Conservation (phyloP, 2,797 vertebrate genomes). For the Tragopan temminckii region DNA sequence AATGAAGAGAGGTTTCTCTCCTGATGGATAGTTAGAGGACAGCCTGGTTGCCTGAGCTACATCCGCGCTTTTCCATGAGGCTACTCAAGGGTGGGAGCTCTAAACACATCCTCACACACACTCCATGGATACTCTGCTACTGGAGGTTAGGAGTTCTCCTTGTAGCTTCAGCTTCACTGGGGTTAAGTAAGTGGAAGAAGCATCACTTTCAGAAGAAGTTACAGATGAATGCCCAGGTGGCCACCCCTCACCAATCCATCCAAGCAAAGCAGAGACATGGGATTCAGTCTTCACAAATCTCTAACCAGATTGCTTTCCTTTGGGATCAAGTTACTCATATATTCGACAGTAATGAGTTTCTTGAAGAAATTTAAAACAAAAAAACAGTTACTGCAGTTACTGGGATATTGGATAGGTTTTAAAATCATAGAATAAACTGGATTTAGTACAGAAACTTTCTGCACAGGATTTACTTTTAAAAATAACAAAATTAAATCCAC, state of each 20-base stretch:
- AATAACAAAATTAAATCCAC: constrained; percentile 1
- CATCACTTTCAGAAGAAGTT: neutral
- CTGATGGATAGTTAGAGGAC: neutral
- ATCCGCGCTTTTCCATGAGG: neutral
- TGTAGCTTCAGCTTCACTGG: neutral
- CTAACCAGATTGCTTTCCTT: neutral
- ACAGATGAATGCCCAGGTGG: accelerated
- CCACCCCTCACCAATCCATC: neutral
- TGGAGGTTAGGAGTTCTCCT: neutral
- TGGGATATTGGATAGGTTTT: neutral
- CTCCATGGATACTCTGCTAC: neutral
- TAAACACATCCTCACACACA: neutral
- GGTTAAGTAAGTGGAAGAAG: neutral
- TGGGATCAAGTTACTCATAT: neutral
- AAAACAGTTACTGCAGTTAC: neutral
- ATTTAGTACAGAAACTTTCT: neutral
- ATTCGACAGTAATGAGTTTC: neutral
- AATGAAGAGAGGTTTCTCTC: neutral
- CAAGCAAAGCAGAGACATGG: neutral
- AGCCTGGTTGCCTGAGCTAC: neutral
- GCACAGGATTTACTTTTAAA: neutral
- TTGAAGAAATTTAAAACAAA: neutral
- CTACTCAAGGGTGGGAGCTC: neutral
- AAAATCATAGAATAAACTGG: neutral
- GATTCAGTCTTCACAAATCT: neutral